Base-by-base conservation (phyloP, 2,113 vertebrate genomes). In the Salvelinus namaycush region DNA sequence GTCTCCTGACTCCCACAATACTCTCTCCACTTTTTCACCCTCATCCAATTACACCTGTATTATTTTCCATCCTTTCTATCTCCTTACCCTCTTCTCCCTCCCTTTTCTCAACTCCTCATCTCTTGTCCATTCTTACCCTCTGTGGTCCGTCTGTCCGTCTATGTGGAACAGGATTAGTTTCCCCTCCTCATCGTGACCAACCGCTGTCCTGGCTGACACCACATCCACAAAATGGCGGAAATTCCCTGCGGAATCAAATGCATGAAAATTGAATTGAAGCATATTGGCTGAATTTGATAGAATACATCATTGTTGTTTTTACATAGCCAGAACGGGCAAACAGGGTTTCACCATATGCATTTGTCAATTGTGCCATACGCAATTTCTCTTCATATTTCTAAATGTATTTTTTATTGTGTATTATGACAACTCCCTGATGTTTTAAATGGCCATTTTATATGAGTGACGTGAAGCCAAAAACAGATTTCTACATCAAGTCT, bases 151-250 rank as follows among this genome's bases (percentile, higher is more conserved):
- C 90, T 99, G 94, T 44, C 98, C 98, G 0, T 99, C 97, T 1
- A 93, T 81, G 0, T 98, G 97, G 68, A 97, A 93, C 76, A 99
- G 79, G 77, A 99, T 79, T 69, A 99, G 90, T 14, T 27, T 93
- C 0, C 98, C 98, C 29, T 94, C 77, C 0, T 26, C 72, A 81
- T 99, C 94, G 0, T 99, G 97, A 57, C 97, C 97, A 73, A 99
- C 90, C 0, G 95, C 97, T 0, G 96, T 97, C 84, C 97, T 92
- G 78, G 95, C 97, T 0, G 97, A 99, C 20, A 94, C 70, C 70
- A 96, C 95, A 0, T 95, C 92, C 81, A 96, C 91, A 87, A 99
- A 99, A 2, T 0, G 81, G 54, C 81, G 83, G 0, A 99, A 94
- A 0, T 75, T 66, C 57, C 96, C 97, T 97, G 75, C 1, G 5